Evolutionary conservation across 2,113 vertebrate genomes (phyloP), one percentile per base, ranked within the genome.

Genomic region (Cyanoramphus novaezelandiae): DNA sequence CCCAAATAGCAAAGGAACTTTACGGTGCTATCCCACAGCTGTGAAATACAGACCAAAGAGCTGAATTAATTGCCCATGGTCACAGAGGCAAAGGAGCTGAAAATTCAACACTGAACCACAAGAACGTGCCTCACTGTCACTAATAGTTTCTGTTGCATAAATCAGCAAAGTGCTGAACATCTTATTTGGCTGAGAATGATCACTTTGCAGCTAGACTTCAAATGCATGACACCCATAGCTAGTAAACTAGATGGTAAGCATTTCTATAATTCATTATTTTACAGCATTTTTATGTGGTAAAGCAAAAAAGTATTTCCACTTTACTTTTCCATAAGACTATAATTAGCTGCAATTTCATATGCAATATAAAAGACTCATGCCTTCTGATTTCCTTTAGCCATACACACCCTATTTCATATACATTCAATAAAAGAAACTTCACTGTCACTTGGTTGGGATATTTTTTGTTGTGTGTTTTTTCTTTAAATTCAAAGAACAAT

Each of bases 401-500:
- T 19, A 17, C 7, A 23, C 5, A 35, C 43, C 49, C 50, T 37
- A 21, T 88, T 95, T 95, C 86, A 78, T 64, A 72, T 33, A 70
- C 25, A 87, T 69, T 37, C 44, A 86, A 43, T 78, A 90, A 80
- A 91, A 95, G 63, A 80, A 86, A n/a, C 10, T 29, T 90, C 93
- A 92, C 4, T 80, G 57, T 78, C 44, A 88, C 57, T 71, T 84
- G 35, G 11, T 37, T 25, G 2, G 41, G 14, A 5, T 15, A 10
- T 43, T 49, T 27, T 19, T 49, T 16, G 35, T n/a, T n/a, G 57
- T 23, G 6, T 88, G n/a, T 70, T 75, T 76, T 96, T 86, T 33
- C 70, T 64, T 76, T 76, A 92, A 65, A 96, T 85, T 91, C 81
- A 89, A 95, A 92, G 35, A 96, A 88, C 13, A 93, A 94, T 35